Evolutionary conservation across 1,140 invertebrate species (phyloP), one percentile per base, ranked within the genome.

Genomic region (Cherax destructor): DNA sequence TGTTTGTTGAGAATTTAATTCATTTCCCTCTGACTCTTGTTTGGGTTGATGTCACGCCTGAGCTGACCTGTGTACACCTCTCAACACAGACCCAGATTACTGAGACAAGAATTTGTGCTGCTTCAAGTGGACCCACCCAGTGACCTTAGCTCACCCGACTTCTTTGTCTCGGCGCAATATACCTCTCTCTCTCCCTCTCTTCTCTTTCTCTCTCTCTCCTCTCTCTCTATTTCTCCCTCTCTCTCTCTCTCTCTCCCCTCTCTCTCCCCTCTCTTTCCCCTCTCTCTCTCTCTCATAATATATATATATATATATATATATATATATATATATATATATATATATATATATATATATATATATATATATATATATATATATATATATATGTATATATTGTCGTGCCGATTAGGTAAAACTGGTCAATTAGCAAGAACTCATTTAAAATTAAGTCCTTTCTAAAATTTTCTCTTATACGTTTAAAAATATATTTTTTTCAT

Each of bases 291-390:
- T 69, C 61, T 69, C 61, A 5, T n/a, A n/a, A n/a, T 79, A 49
- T 79, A 79, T 52, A 50, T 50, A 78, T 21, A 78, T 41, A 78
- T 78, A 49, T 49, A 41, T 50, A 41, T 49, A 78, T 11, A 78
- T 47, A 16, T 21, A 16, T 47, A 78, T 50, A 79, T 79, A 79
- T 79, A 49, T 79, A 79, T 49, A 79, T 79, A 79, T 49, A 79
- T 49, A 79, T 49, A 79, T 49, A 79, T 79, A 79, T 49, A 79
- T 49, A 47, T 49, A 56, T 56, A 56, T 77, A 77, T 77, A 30
- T 77, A n/a, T 24, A 24, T 24, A 76, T n/a, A 56, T 56, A 56
- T 56, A 56, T n/a, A n/a, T n/a, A n/a, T n/a, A n/a, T n/a, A n/a
- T n/a, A n/a, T n/a, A n/a, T n/a, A n/a, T n/a, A n/a, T n/a, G n/a